phyloP scores from a whole-genome alignment of 2,113 vertebrate genomes.

The Thunnus thynnus region DNA sequence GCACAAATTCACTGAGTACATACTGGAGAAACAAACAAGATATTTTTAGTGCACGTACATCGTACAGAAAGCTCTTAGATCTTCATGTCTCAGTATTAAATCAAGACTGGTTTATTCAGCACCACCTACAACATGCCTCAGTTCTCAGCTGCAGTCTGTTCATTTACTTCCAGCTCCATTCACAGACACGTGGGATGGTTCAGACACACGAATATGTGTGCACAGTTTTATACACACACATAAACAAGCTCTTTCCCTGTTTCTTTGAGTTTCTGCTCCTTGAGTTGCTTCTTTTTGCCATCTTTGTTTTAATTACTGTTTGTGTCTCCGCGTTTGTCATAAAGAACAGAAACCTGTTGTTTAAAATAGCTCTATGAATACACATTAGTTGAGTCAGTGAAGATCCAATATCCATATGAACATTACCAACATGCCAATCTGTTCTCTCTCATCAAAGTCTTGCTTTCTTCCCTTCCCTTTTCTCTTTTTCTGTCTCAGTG shows the following conservation, averaged over 20 bases:
- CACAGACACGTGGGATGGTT: constrained; percentile 66
- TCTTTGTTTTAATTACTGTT: constrained; percentile 32
- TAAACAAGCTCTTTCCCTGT: background rate
- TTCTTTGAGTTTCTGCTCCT: constrained; percentile 11
- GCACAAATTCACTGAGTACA: constrained; percentile 26
- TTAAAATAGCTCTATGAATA: constrained; percentile 15
- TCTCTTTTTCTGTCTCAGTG: constrained; percentile 35
- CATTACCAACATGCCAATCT: constrained; percentile 28
- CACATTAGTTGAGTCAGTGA: constrained; percentile 29
- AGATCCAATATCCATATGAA: constrained; percentile 34
- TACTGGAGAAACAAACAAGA: constrained; percentile 32
- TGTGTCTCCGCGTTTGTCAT: constrained; percentile 13
- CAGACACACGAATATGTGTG: constrained; percentile 42
- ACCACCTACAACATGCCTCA: constrained; percentile 64
- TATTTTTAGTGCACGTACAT: constrained; percentile 38
- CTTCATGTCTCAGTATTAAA: constrained; percentile 49
- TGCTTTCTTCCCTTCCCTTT: background rate
- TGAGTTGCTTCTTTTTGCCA: background rate
- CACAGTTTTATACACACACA: constrained; percentile 19
- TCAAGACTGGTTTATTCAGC: constrained; percentile 60
- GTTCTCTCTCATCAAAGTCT: constrained; percentile 45
- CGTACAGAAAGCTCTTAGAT: constrained; percentile 44
- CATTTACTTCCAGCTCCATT: constrained; percentile 69
- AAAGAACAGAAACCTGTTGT: constrained; percentile 24
- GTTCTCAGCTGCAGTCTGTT: constrained; percentile 64